Evolutionary conservation across 2,797 vertebrate species (phyloP).

Genomic region (Pterois miles): DNA sequence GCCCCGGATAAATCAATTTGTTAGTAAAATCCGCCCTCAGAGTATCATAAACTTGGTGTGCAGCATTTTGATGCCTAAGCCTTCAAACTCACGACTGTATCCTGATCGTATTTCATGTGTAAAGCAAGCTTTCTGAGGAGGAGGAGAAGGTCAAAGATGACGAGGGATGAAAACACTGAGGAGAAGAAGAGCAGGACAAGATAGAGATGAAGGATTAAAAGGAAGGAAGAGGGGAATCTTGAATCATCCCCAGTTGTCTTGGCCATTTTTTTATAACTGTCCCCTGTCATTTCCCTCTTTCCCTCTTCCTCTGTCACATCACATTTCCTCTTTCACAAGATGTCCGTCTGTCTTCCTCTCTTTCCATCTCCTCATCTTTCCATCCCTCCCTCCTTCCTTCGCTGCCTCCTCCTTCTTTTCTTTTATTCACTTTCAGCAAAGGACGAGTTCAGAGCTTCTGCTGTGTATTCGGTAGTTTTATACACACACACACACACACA

Average conservation of each 20-base stretch:
- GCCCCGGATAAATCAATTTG: no score
- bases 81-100: neutral
- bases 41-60: neutral
- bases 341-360: slow-evolving; percentile 5
- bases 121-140: neutral
- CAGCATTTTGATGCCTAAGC: neutral
- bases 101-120: slow-evolving; percentile 3
- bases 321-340: neutral
- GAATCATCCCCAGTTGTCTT: slow-evolving; percentile 5
- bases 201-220: neutral
- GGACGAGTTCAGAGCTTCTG: slow-evolving; percentile 52
- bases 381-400: slow-evolving; percentile 5
- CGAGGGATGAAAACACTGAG: neutral
- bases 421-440: slow-evolving; percentile 1
- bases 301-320: slow-evolving; percentile 8
- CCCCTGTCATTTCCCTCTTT: slow-evolving; percentile 10
- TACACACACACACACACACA: slow-evolving; percentile 53
- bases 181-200: neutral
- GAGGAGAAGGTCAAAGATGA: neutral
- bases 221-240: neutral
- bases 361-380: slow-evolving; percentile 44
- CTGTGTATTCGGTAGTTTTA: slow-evolving; percentile 59
- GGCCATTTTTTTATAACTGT: neutral
- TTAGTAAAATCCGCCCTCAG: no score
- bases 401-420: neutral